Percentiles rank a stretch among this genome's conserved stretches.
phyloP scores from a whole-genome alignment of 2,797 vertebrate species.

The Hylomyscus alleni region DNA sequence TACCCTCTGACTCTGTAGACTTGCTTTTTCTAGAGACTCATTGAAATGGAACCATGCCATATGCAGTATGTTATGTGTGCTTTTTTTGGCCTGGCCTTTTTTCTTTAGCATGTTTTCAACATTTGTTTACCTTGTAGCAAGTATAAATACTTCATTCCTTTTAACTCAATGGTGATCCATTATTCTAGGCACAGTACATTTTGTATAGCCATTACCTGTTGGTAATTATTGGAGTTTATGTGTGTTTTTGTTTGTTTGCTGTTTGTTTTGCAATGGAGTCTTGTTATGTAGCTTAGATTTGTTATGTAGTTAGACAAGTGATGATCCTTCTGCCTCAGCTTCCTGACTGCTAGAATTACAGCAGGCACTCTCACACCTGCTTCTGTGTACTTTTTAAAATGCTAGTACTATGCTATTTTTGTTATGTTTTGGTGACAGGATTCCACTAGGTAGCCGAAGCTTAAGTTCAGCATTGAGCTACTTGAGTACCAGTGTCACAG shows the following conservation, averaged over 20 bases:
- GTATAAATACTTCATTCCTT: neutral
- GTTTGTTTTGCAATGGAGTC: neutral
- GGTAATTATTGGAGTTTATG: conserved; percentile 1
- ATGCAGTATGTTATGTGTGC: neutral
- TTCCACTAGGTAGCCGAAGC: neutral
- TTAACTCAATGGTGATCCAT: neutral
- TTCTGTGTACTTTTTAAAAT: neutral
- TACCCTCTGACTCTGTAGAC: neutral
- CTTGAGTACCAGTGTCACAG: neutral
- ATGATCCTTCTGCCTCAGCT: neutral
- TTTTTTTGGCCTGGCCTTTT: conserved; percentile 17
- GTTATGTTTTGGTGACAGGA: neutral
- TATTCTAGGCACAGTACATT: neutral
- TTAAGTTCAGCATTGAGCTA: neutral
- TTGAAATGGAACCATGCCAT: neutral
- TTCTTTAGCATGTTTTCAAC: conserved; percentile 10
- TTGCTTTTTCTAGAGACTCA: neutral
- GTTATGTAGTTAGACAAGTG: neutral
- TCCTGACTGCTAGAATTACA: neutral
- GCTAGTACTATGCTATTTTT: neutral
- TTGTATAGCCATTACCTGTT: conserved; percentile 35
- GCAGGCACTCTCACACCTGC: neutral
- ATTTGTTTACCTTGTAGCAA: neutral
- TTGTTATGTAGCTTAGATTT: neutral
- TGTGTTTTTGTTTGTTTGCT: neutral